Evolutionary conservation across 2,888 invertebrate species (phyloP).

Genomic region (Thyatira batis): DNA sequence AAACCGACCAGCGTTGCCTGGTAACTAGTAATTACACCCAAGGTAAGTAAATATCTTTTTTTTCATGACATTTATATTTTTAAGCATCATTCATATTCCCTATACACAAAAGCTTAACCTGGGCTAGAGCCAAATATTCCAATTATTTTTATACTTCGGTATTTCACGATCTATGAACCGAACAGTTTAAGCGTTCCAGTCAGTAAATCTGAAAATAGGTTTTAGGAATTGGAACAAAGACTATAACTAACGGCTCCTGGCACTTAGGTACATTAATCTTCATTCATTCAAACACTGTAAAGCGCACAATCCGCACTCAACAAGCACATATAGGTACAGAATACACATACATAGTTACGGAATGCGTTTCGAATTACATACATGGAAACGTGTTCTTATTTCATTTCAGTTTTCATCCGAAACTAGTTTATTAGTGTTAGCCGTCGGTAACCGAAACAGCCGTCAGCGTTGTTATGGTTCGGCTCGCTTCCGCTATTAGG

Average conservation of each 20-base stretch:
- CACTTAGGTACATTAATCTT: neutral
- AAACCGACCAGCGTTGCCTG: constrained; percentile 49
- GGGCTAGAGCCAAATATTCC: constrained; percentile 1
- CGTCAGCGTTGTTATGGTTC: constrained; percentile 72
- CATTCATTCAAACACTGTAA: constrained; percentile 1
- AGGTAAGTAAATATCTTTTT: constrained; percentile 28
- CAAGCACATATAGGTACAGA: neutral
- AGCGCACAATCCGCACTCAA: neutral
- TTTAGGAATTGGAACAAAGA: constrained; percentile 4
- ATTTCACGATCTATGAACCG: neutral
- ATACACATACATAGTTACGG: constrained; percentile 10
- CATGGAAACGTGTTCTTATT: constrained; percentile 62
- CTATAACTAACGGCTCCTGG: neutral
- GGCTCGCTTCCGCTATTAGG: constrained; percentile 67
- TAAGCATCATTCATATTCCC: constrained; percentile 11
- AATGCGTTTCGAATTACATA: constrained; percentile 49
- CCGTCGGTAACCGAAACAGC: constrained; percentile 66
- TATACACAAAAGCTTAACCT: neutral
- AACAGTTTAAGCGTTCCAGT: neutral
- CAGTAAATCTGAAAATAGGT: neutral
- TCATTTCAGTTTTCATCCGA: constrained; percentile 65
- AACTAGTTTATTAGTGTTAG: constrained; percentile 70
- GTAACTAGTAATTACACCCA: constrained; percentile 33
- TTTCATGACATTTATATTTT: constrained; percentile 9
- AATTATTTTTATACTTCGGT: neutral